Percentiles rank a stretch among this genome's conserved stretches.
Conservation (phyloP, 2,113 vertebrate genomes). For the Catagonus wagneri region DNA sequence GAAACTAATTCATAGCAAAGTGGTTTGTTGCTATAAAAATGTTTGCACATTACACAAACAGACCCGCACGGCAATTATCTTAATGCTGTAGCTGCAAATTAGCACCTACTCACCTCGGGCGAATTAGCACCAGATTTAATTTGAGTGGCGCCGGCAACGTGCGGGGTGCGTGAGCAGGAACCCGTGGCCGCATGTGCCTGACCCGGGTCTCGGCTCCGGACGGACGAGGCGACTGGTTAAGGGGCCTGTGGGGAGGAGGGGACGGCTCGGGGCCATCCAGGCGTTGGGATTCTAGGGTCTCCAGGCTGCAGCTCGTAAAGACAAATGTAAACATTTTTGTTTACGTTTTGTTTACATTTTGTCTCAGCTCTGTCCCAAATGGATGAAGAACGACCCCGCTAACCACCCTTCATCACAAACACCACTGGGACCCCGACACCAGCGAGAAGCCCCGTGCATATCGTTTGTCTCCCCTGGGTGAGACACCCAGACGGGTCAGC, state of each 20-base stretch:
- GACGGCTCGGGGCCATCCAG: background rate
- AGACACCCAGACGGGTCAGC: background rate
- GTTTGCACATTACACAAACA: slow-evolving; percentile 52
- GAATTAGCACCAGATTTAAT: background rate
- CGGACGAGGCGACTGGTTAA: fast-evolving
- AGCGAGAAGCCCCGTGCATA: too few relatives aligned
- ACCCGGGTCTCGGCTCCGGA: fast-evolving
- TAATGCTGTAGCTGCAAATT: background rate
- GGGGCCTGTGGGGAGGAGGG: background rate
- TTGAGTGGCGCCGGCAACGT: fast-evolving
- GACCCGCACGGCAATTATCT: slow-evolving; percentile 3
- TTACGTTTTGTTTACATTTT: background rate
- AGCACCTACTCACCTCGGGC: background rate
- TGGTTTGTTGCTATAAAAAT: slow-evolving; percentile 64
- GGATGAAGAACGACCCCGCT: fast-evolving
- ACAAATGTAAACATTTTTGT: background rate
- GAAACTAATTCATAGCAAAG: slow-evolving; percentile 44
- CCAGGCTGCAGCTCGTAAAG: background rate
- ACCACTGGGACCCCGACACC: too few relatives aligned
- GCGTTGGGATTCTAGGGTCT: background rate
- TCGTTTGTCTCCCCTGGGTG: too few relatives aligned
- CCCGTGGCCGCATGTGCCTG: fast-evolving
- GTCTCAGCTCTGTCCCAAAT: background rate
- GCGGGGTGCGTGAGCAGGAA: fast-evolving
- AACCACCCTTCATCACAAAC: too few relatives aligned